Evolutionary conservation across 2,797 vertebrate genomes (phyloP).

Genomic region (Vespertilio murinus): DNA sequence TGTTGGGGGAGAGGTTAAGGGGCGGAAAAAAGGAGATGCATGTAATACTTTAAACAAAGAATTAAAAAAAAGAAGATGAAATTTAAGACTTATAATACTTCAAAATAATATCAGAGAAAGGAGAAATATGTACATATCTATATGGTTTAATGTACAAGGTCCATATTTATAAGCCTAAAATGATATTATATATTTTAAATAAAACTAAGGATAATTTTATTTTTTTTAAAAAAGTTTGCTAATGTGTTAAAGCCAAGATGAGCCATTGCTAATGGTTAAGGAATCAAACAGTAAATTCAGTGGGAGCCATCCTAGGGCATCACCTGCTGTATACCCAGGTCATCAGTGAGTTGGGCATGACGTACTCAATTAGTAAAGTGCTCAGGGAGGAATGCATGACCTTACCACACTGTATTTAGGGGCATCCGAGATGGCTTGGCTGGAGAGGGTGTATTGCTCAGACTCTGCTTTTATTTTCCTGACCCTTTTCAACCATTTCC

Average conservation of each 20-base stretch:
- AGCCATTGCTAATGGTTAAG: background rate
- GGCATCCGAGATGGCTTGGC: too few relatives aligned
- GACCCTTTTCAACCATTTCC: too few relatives aligned
- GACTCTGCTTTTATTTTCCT: too few relatives aligned
- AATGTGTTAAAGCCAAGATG: background rate
- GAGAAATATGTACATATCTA: background rate
- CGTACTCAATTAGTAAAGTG: background rate
- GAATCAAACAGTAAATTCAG: background rate
- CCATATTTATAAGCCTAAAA: background rate
- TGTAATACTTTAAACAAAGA: too few relatives aligned
- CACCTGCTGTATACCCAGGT: background rate
- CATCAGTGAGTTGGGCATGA: too few relatives aligned
- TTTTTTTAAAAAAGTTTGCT: background rate
- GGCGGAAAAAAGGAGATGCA: too few relatives aligned
- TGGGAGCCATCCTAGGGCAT: too few relatives aligned
- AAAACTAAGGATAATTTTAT: background rate
- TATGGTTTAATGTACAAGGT: background rate
- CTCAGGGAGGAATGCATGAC: background rate
- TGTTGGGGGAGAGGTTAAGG: too few relatives aligned
- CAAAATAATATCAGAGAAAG: constrained; percentile 32
- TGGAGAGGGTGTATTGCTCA: too few relatives aligned
- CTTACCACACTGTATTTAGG: background rate
- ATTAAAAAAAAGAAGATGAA: background rate
- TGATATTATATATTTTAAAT: background rate
- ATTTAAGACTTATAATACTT: background rate